A percentile compares a stretch with the other conserved stretches of the same genome.
Evolutionary conservation across 2,888 invertebrate genomes (phyloP).

Genomic region (Apoderus coryli): DNA sequence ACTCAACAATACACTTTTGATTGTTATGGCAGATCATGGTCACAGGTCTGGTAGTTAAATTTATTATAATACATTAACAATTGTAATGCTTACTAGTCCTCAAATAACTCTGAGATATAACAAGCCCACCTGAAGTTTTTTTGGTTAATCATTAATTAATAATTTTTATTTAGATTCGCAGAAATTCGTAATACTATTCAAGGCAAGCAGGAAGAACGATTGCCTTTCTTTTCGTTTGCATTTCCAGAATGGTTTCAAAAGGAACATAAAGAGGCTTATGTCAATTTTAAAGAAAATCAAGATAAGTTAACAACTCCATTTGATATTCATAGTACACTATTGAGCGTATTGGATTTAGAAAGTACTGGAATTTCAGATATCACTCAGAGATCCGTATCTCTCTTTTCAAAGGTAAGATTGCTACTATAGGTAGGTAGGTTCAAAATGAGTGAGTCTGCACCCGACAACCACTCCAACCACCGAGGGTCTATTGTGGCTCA

Average conservation of each 20-base stretch:
- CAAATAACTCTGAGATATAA: too few relatives aligned
- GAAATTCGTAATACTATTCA: slow-evolving; percentile 71
- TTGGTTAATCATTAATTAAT: too few relatives aligned
- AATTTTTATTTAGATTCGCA: slow-evolving; percentile 49
- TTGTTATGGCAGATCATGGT: slow-evolving; percentile 91
- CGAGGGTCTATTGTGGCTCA: too few relatives aligned
- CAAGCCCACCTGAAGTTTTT: too few relatives aligned
- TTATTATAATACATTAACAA: too few relatives aligned
- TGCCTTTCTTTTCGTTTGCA: slow-evolving; percentile 72
- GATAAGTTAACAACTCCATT: slow-evolving; percentile 71
- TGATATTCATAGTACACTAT: slow-evolving; percentile 71
- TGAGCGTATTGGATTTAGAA: slow-evolving; percentile 45
- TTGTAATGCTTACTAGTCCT: too few relatives aligned
- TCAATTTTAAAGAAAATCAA: slow-evolving; percentile 48
- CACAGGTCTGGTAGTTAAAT: slow-evolving; percentile 61
- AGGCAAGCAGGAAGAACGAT: slow-evolving; percentile 81
- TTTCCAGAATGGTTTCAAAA: slow-evolving; percentile 57
- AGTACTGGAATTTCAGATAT: slow-evolving; percentile 37
- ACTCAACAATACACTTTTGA: slow-evolving; percentile 65
- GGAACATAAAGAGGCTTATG: slow-evolving; percentile 42
- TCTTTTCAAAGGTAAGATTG: slow-evolving; percentile 42
- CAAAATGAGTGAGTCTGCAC: too few relatives aligned
- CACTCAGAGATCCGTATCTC: slow-evolving; percentile 40
- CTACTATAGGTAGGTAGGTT: not conserved
- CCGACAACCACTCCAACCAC: too few relatives aligned